Evolutionary conservation across 2,797 vertebrate species (phyloP), one percentile per base, ranked within the genome.

Genomic region (Hafferia zeledoni): DNA sequence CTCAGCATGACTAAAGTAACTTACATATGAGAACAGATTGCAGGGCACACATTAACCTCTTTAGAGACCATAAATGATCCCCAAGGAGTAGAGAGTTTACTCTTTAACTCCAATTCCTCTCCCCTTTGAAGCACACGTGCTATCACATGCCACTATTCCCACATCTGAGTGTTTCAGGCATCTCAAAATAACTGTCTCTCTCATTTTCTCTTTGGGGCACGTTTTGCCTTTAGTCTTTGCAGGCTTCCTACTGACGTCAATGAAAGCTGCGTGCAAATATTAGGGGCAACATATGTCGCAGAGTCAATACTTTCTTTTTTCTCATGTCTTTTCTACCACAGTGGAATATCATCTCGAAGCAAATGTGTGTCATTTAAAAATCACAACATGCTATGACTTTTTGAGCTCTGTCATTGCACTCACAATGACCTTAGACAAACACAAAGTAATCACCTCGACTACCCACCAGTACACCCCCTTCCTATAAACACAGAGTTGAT

Each of bases 21-120:
- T 94, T 94, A 93, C 87, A 90, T 71, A 81, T 14, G 69, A 97
- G 94, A 96, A 94, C 94, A 97, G 93, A 96, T 89, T 94, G 82
- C 0, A 9, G 93, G 93, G 75, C 83, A 77, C 79, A 53, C 74
- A 88, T 93, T 96, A 94, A 95, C 91, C 93, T 94, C 95, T 96
- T 92, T 64, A 79, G 94, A 96, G 89, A 86, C 87, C 71, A 37
- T 93, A 90, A 96, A 75, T 71, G 89, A 89, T 96, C 91, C 83
- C 91, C 37, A 69, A 79, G 77, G 96, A 95, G 64, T 5, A 53
- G 5, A 59, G 50, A 88, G 41, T 69, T 94, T 89, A 71, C 69
- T 69, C 24, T 75, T 87, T 64, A 75, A 50, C 77, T 93, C 64
- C 4, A 10, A 53, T 70, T 94, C 64, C 46, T 70, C 70, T 94